phyloP scores from a whole-genome alignment of 2,113 vertebrate species.

The Sinocyclocheilus rhinocerous region DNA sequence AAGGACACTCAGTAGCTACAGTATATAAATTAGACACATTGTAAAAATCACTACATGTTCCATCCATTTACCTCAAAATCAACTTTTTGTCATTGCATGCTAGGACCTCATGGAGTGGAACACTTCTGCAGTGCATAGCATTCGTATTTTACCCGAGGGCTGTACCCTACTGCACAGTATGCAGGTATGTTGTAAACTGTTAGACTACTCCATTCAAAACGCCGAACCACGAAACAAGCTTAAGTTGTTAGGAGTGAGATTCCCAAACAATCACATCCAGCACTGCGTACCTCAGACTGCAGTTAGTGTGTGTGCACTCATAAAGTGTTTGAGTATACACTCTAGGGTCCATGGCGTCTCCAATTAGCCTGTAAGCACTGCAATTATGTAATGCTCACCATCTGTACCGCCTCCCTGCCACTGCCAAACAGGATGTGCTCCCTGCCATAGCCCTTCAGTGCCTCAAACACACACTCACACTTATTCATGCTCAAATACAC shows the following conservation, averaged over 20 bases:
- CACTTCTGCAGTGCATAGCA: background rate
- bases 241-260: background rate
- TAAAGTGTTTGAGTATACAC: slow-evolving; percentile 66
- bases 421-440: slow-evolving; percentile 56
- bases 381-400: slow-evolving; percentile 76
- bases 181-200: background rate
- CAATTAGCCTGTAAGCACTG: slow-evolving; percentile 67
- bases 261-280: slow-evolving; percentile 2
- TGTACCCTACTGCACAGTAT: background rate
- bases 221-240: background rate
- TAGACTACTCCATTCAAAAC: background rate
- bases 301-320: slow-evolving; percentile 32
- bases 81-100: background rate
- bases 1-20: too few relatives aligned
- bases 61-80: background rate
- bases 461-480: slow-evolving; percentile 15
- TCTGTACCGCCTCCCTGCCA: slow-evolving; percentile 63
- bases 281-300: background rate
- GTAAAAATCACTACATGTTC: too few relatives aligned
- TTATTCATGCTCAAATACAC: background rate
- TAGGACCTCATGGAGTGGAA: background rate
- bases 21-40: too few relatives aligned
- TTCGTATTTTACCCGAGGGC: background rate
- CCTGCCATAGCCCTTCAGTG: slow-evolving; percentile 53
- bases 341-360: slow-evolving; percentile 61